Evolutionary conservation across 2,797 vertebrate species (phyloP), one percentile per base, ranked within the genome.

Genomic region (Spondyliosoma cantharus): DNA sequence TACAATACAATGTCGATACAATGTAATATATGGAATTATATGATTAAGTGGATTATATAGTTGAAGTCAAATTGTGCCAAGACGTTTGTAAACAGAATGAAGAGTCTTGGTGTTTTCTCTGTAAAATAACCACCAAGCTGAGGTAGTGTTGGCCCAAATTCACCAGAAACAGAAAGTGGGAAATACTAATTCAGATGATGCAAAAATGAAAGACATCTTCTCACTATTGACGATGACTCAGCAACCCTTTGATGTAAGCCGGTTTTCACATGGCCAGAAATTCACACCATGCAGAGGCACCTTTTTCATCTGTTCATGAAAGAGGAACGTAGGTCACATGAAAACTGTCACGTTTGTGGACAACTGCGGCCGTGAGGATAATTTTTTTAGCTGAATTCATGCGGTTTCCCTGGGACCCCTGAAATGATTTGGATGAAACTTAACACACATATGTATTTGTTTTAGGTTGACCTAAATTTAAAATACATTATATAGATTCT

Each of bases 321-420:
- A 90, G 86, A 84, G 84, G 76, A 91, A 90, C 24, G 3, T 4
- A 5, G 43, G 11, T 87, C 50, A 71, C 48, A 54, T 74, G 25
- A 58, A 71, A 78, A 46, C 42, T 19, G 6, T 69, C 24, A 49
- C 17, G 2, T 57, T 32, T 49, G 37, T 37, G 37, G 37, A 37
- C 7, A 37, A 9, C 7, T 9, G 32, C 32, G 24, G 79, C 6
- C 52, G 15, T 43, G 25, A 67, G 7, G 52, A 9, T 22, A 16
- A 13, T 22, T 65, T 6, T 1, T 48, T 25, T 5, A 20, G 29
- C 8, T 52, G 0, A 75, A 64, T 45, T 68, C 1, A 19, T 57
- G 42, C 37, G 52, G 16, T 2, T 71, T 59, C 14, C 3, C 24
- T 17, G 8, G 29, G 37, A 45, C 3, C 8, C 37, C 17, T 19